A percentile compares a stretch with the other conserved stretches of the same genome.
phyloP scores from a whole-genome alignment of 2,888 invertebrate species.

The Andricus curvator region DNA sequence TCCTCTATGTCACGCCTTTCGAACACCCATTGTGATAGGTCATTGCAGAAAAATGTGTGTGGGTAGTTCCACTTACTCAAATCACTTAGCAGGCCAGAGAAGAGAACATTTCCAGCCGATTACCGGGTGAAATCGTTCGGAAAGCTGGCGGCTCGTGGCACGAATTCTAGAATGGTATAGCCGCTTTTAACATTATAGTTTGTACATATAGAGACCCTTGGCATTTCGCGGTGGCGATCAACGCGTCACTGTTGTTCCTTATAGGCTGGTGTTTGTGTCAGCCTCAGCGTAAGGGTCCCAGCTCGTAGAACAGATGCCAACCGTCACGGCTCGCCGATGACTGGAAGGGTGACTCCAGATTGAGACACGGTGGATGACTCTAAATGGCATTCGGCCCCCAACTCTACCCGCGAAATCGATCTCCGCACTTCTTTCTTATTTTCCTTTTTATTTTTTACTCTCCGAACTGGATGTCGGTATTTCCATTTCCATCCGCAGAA shows the following conservation, averaged over 20 bases:
- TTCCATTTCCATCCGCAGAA: background rate
- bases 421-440: conserved; percentile 43
- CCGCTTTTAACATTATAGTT: conserved; percentile 24
- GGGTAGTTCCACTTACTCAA: conserved; percentile 43
- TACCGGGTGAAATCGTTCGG: conserved; percentile 52
- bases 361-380: conserved; percentile 77
- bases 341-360: conserved; percentile 75
- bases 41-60: conserved; percentile 1
- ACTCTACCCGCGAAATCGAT: conserved; percentile 51
- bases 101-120: conserved; percentile 46
- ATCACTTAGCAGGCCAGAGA: conserved; percentile 45
- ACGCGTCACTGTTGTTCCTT: conserved; percentile 37
- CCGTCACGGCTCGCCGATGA: conserved; percentile 77
- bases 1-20: background rate
- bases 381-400: conserved; percentile 74
- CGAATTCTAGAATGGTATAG: conserved; percentile 1
- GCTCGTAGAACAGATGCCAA: conserved; percentile 75
- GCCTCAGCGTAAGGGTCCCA: conserved; percentile 49
- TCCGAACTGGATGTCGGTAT: conserved; percentile 17
- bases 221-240: conserved; percentile 42
- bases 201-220: conserved; percentile 35
- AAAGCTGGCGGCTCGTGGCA: conserved; percentile 43
- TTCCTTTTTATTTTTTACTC: background rate
- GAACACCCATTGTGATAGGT: conserved; percentile 12
- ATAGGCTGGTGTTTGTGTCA: conserved; percentile 44